Base-by-base conservation (phyloP, 2,888 invertebrate genomes). In the Apodemia mormo region DNA sequence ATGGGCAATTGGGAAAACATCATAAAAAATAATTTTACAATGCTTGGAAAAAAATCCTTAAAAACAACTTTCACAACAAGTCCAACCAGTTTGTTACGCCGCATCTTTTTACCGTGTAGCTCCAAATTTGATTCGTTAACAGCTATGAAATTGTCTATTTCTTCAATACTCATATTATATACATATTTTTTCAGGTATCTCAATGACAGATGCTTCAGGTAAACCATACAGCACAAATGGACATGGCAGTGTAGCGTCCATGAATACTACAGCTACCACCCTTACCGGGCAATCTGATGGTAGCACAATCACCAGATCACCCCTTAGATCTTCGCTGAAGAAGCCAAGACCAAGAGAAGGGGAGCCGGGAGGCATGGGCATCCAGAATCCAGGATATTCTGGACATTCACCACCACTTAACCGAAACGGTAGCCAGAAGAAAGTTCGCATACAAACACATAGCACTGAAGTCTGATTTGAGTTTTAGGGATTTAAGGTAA, bases 361-460 rank as follows among this genome's bases (percentile, higher is more conserved):
- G 0, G 89, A 88, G 58, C 90, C 90, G 0, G 87, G 85, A 0
- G 95, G 95, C 29, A 88, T 97, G 71, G 98, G 98, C 10, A 97
- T 98, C 73, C 97, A 97, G 79, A 98, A 98, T 92, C 97, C 97
- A 0, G 95, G 95, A 0, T 97, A 96, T 79, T 96, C 97, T 0
- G 96, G 97, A 2, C 96, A 96, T 76, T 97, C 97, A 22, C 98
- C 98, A 0, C 96, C 97, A 0, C 94, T 97, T 72, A 95, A 96
- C 67, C 94, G 98, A 70, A 97, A 97, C 79, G 97, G 97, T 0
- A 97, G 97, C 81, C 96, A 97, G 82, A 98, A 98, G 86, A 97
- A 98, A 92, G 98, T 98, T 72, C 95, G 98, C 74, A 98, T 98
- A 86, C 97, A 98, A 85, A 97, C 98, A 54, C 97, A 97, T 85